Evolutionary conservation across 2,113 vertebrate species (phyloP), one percentile per base, ranked within the genome.

Genomic region (Axis porcinus): DNA sequence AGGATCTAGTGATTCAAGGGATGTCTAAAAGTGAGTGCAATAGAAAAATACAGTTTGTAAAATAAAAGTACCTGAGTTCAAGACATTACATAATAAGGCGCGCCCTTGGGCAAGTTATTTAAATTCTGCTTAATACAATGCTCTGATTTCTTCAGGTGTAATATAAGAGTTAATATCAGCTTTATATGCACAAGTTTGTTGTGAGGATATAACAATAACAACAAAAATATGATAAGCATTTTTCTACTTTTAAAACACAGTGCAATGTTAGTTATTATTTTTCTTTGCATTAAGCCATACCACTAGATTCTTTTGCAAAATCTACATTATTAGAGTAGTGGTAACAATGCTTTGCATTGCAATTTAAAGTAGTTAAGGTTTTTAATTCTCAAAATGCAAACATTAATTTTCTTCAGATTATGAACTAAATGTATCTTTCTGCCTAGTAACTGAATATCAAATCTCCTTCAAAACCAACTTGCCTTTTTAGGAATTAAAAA

Each of bases 401-500:
- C 9, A 78, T 55, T 45, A 7, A 27, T 27, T 78, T 70, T 11
- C 81, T 82, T 64, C 25, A 62, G 25, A 83, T 57, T 7, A 74
- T 45, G 12, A 30, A 79, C 30, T 47, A 79, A 95, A 83, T 16
- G 7, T 43, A 10, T 83, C 52, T 96, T 86, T 43, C 40, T 96
- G 15, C 1, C 40, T 76, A 74, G 7, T 27, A 83, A 45, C 1
- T 19, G 54, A 60, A 70, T n/a, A 78, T 33, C 57, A 89, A 50
- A 52, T 60, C 27, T 10, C 19, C 43, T 88, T 85, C 54, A 70
- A 2, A 57, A 25, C 16, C 15, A 74, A 55, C 3, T 52, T 93
- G 6, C 45, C n/a, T 60, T 89, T 58, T 36, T 23, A 57, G n/a
- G 45, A 96, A 86, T 87, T 89, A 97, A 81, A 92, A 95, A 88